A percentile compares a stretch with the other conserved stretches of the same genome.
Conservation (phyloP, 2,113 vertebrate genomes). For the Pomatorhinus ruficollis region DNA sequence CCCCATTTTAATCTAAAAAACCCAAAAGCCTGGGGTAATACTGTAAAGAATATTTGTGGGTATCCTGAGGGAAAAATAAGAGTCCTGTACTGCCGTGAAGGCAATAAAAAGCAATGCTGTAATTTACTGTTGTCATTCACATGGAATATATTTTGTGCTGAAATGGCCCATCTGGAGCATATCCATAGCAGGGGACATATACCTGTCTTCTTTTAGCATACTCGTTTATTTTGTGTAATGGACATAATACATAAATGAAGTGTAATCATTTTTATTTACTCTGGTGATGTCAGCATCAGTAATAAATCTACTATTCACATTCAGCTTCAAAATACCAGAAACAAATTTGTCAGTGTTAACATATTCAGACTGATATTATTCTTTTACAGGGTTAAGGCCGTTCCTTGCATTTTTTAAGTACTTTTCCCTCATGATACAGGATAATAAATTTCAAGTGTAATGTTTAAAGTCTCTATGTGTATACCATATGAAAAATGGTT, state of each 20-base stretch:
- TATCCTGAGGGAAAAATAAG: background rate
- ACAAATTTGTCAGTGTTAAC: background rate
- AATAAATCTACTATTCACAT: background rate
- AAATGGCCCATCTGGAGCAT: background rate
- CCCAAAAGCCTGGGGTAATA: background rate
- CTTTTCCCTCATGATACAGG: background rate
- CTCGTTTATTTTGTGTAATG: background rate
- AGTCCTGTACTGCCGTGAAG: background rate
- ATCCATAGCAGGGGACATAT: background rate
- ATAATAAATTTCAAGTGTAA: background rate
- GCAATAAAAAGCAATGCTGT: background rate
- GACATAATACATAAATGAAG: background rate
- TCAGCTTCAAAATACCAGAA: background rate
- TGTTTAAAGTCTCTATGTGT: background rate
- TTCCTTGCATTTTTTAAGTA: background rate
- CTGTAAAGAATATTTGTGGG: background rate
- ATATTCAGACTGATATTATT: background rate
- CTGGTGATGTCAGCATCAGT: background rate
- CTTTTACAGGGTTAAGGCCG: background rate
- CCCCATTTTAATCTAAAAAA: background rate
- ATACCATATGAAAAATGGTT: background rate
- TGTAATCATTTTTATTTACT: background rate
- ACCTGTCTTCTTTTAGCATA: background rate
- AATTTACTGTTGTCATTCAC: background rate
- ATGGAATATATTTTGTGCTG: background rate